Evolutionary conservation across 2,797 vertebrate species (phyloP).

Genomic region (Pantherophis vulpinus): DNA sequence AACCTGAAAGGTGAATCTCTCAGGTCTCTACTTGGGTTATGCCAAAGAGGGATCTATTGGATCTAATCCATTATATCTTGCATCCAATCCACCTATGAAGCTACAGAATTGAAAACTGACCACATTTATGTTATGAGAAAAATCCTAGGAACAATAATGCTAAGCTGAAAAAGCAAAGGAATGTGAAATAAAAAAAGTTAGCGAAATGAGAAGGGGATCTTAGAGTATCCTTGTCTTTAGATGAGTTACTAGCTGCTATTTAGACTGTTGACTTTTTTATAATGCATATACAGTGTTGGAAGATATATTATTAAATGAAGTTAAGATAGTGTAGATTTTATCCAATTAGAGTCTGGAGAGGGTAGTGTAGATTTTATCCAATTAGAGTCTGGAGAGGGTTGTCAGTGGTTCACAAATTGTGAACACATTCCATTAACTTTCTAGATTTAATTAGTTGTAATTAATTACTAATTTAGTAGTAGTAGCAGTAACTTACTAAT

Average conservation of each 20-base stretch:
- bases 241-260: neutral
- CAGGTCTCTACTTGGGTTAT: neutral
- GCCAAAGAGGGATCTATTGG: neutral
- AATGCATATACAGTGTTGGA: neutral
- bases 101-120: neutral
- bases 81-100: neutral
- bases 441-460: neutral
- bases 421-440: neutral
- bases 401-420: neutral
- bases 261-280: neutral
- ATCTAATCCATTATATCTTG: neutral
- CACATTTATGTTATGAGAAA: neutral
- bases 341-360: neutral
- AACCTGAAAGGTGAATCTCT: conserved; percentile 18
- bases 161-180: neutral
- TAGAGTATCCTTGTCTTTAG: neutral
- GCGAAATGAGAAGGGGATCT: neutral
- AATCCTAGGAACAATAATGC: neutral
- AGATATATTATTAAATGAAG: neutral
- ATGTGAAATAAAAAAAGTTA: neutral
- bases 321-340: neutral
- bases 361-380: neutral
- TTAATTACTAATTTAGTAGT: neutral
- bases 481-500: neutral
- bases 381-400: neutral